Evolutionary conservation across 2,797 vertebrate species (phyloP), one percentile per base, ranked within the genome.

Genomic region (Sciurus vulgaris): DNA sequence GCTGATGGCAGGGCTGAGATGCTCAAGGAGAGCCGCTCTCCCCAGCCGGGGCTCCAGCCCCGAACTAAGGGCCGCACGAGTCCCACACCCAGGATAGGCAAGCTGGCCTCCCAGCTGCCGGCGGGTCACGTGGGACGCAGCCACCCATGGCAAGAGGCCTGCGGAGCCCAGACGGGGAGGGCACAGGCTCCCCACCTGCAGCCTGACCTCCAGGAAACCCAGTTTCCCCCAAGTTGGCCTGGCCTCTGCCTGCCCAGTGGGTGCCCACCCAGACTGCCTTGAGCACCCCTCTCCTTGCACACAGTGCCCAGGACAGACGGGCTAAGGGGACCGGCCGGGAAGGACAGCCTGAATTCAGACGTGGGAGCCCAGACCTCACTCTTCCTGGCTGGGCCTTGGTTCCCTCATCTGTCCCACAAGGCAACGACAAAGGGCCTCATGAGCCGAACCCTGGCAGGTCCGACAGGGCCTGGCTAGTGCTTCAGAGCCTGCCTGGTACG

Each of bases 1-100:
- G 13, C 63, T 14, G 26, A 35, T 56, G 38, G 67, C 82, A n/a
- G 89, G 93, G 51, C 7, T 0, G 97, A 44, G 44, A 38, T 4
- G 97, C 12, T 33, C 1, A 3, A 18, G 51, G 98, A 98, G 98
- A 97, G 6, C 76, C 44, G 67, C 67, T 73, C 41, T 30, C 98
- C 98, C 97, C 97, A 98, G 98, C 97, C 98, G 97, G 93, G 41
- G 97, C 98, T 96, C 0, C 91, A 96, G 98, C 97, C 88, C 74
- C 98, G 98, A 98, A 74, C 56, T 41, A 87, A 59, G 26, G 61
- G 33, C 47, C 61, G 8, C 54, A 73, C 38, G 26, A 24, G 87
- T 5, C 35, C 51, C 98, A 98, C 98, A 96, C 98, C 97, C 97
- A 92, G 89, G 81, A 47, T 87, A 98, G 97, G 89, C 47, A 20